These are phyloP conservation scores for Blennius ocellaris DNA, from an alignment of 2,113 vertebrate species.

Conservation along the genomic window DNA sequence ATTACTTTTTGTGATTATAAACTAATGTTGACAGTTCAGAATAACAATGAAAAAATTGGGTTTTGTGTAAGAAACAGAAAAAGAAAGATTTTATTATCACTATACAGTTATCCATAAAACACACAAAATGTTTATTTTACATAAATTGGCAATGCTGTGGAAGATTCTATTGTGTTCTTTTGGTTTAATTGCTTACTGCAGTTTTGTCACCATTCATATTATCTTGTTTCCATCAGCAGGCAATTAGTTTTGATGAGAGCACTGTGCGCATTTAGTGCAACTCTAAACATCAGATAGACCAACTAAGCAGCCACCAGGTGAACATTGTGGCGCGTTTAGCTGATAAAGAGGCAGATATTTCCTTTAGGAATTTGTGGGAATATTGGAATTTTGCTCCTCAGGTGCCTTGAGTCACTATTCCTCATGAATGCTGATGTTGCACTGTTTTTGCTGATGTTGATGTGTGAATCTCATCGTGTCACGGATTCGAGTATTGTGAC, in stretches of 20 bases:
- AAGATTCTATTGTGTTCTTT: neutral
- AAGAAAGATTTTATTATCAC: no score
- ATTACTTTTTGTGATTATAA: no score
- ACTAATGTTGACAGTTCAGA: no score
- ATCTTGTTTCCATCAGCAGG: neutral
- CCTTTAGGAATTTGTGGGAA: neutral
- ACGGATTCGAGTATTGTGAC: neutral
- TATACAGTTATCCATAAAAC: no score
- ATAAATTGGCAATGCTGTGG: no score
- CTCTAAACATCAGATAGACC: neutral
- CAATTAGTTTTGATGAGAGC: neutral
- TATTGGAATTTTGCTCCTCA: neutral
- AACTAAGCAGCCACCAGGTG: neutral
- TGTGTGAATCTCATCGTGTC: neutral
- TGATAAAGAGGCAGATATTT: neutral
- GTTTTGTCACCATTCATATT: neutral
- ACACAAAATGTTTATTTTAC: no score
- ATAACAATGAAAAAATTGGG: no score
- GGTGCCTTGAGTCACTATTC: neutral
- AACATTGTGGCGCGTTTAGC: neutral
- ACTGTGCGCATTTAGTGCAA: neutral
- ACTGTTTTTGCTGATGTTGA: neutral
- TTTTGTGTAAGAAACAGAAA: no score
- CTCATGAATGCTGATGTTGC: neutral
- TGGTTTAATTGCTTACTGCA: neutral